phyloP scores from a whole-genome alignment of 2,797 vertebrate species.

The Gymnocypris eckloni region DNA sequence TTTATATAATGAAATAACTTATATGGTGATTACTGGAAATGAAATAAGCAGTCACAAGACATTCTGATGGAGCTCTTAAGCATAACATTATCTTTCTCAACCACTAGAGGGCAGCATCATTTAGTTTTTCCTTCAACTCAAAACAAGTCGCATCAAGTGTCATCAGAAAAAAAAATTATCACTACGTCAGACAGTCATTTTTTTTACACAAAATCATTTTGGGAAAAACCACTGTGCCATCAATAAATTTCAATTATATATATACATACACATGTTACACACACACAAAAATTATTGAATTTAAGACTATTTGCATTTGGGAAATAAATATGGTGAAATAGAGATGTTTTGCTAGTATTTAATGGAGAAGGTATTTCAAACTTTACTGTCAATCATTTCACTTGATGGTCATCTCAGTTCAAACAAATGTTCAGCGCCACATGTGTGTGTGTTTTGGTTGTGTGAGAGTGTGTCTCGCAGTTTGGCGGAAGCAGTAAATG shows the following conservation, averaged over 20 bases:
- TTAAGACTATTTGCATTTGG: neutral
- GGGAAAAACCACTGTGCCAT: no score
- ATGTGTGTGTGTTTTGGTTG: constrained; percentile 27
- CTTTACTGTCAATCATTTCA: neutral
- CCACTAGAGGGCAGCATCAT: constrained; percentile 42
- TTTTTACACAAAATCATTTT: neutral
- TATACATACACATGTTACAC: no score
- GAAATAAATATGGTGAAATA: no score
- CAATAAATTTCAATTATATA: no score
- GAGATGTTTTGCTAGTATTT: neutral
- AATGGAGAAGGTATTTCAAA: neutral
- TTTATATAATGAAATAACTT: neutral
- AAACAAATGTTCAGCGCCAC: constrained; percentile 12
- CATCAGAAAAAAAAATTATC: neutral
- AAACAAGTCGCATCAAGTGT: neutral
- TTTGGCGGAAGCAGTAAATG: constrained; percentile 50
- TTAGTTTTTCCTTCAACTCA: constrained; percentile 8
- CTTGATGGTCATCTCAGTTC: constrained; percentile 9
- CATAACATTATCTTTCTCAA: neutral
- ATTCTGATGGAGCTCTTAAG: neutral
- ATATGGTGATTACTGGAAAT: neutral
- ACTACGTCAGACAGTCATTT: neutral
- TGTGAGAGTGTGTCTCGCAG: constrained; percentile 18
- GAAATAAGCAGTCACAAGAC: neutral
- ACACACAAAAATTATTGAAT: neutral